Percentiles rank a stretch among this genome's conserved stretches.
Evolutionary conservation across 2,113 vertebrate species (phyloP).

Genomic region (Plecotus auritus): DNA sequence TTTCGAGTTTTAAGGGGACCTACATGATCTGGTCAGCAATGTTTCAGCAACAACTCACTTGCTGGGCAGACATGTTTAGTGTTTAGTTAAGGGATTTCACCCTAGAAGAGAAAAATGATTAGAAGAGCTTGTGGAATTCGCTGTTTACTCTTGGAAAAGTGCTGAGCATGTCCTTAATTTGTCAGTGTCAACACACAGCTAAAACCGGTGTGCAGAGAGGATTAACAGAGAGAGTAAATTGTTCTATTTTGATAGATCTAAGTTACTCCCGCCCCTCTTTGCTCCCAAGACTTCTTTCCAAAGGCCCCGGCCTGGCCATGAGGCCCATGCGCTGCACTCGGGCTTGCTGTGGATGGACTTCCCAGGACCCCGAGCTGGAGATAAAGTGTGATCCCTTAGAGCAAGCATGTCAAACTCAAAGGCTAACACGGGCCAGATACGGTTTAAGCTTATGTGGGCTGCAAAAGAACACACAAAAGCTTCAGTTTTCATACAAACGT

Average conservation of each 20-base stretch:
- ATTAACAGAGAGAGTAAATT: conserved; percentile 51
- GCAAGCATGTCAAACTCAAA: too few species aligned
- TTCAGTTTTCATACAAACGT: too few species aligned
- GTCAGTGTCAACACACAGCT: conserved; percentile 64
- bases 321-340: background rate
- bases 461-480: too few species aligned
- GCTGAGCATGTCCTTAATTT: conserved; percentile 66
- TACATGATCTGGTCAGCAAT: background rate
- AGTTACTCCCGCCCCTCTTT: background rate
- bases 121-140: conserved; percentile 56
- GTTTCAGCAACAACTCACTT: background rate
- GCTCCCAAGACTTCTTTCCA: background rate
- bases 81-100: conserved; percentile 67
- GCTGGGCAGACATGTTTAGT: conserved; percentile 42
- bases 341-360: background rate
- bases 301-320: background rate
- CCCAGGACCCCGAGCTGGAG: background rate
- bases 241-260: background rate
- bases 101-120: conserved; percentile 66
- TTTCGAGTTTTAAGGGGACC: background rate
- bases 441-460: too few species aligned
- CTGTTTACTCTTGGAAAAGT: conserved; percentile 64
- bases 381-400: background rate
- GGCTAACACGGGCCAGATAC: too few species aligned
- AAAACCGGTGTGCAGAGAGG: conserved; percentile 54